These are phyloP conservation scores for Nyctibius bracteatus DNA, from an alignment of 2,113 vertebrate genomes.

Conservation along the genomic window DNA sequence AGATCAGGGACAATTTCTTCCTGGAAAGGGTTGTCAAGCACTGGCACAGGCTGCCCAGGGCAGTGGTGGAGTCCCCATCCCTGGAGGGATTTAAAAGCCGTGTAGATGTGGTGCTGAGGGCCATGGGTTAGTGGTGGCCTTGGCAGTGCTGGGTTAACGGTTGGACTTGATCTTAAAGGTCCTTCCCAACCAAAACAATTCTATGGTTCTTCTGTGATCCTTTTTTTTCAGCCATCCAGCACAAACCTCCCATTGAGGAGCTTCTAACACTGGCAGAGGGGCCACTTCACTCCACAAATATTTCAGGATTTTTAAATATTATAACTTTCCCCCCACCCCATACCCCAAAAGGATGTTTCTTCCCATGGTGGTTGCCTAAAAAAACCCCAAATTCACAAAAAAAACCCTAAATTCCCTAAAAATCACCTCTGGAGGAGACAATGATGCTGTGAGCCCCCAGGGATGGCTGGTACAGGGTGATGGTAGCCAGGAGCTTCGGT, in stretches of 20 bases:
- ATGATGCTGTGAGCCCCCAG: neutral
- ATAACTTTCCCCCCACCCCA: neutral
- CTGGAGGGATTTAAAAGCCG: too few relatives aligned
- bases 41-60: too few relatives aligned
- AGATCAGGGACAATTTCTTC: too few relatives aligned
- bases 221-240: too few relatives aligned
- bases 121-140: too few relatives aligned
- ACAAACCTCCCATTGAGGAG: neutral
- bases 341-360: neutral
- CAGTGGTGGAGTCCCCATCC: too few relatives aligned
- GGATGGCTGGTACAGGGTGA: neutral
- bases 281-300: neutral
- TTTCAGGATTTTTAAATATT: neutral
- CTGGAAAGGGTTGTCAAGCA: too few relatives aligned
- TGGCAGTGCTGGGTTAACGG: too few relatives aligned
- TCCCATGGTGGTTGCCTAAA: neutral
- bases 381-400: neutral
- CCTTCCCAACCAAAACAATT: too few relatives aligned
- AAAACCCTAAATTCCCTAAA: neutral
- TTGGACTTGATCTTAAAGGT: too few relatives aligned
- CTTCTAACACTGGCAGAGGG: neutral
- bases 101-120: too few relatives aligned
- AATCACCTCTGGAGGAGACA: fast-evolving
- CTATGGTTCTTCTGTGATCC: too few relatives aligned
- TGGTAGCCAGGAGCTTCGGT: neutral